phyloP scores from a whole-genome alignment of 2,797 vertebrate species.

The Gastrophryne carolinensis region DNA sequence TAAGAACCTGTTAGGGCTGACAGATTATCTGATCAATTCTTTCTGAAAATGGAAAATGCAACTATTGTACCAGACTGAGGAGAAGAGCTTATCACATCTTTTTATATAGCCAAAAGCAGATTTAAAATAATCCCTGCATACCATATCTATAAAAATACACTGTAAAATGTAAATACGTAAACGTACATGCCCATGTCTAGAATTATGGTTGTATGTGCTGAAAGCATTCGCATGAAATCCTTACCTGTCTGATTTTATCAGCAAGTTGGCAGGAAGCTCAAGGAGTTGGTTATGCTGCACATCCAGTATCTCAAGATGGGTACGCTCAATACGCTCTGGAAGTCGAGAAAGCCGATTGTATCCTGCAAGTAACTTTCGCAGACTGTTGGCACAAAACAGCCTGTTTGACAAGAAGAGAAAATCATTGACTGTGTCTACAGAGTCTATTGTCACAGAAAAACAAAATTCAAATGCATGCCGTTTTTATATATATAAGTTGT shows the following conservation, averaged over 20 bases:
- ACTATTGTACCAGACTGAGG: no score
- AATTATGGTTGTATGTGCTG: no score
- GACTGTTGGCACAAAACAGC: conserved; percentile 85
- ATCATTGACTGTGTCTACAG: no score
- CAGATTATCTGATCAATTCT: neutral
- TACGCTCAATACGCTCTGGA: conserved; percentile 87
- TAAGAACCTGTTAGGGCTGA: neutral
- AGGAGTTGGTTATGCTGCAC: conserved; percentile 92
- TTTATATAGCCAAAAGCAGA: neutral
- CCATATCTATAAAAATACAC: no score
- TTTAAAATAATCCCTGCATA: no score
- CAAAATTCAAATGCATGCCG: no score
- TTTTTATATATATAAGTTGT: no score
- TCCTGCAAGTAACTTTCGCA: conserved; percentile 89
- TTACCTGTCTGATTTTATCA: conserved; percentile 93
- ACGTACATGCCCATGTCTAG: neutral
- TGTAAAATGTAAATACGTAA: no score
- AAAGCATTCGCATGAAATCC: no score
- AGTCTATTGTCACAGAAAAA: no score
- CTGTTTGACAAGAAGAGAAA: conserved; percentile 61
- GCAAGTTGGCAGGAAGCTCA: conserved; percentile 88
- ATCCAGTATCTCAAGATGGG: conserved; percentile 87
- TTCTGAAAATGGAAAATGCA: neutral
- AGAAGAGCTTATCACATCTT: neutral
- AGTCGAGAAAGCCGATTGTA: conserved; percentile 85